A percentile compares a stretch with the other conserved stretches of the same genome.
These are phyloP conservation scores for Urocolius indicus DNA, from an alignment of 2,113 vertebrate genomes.

Conservation along the genomic window DNA sequence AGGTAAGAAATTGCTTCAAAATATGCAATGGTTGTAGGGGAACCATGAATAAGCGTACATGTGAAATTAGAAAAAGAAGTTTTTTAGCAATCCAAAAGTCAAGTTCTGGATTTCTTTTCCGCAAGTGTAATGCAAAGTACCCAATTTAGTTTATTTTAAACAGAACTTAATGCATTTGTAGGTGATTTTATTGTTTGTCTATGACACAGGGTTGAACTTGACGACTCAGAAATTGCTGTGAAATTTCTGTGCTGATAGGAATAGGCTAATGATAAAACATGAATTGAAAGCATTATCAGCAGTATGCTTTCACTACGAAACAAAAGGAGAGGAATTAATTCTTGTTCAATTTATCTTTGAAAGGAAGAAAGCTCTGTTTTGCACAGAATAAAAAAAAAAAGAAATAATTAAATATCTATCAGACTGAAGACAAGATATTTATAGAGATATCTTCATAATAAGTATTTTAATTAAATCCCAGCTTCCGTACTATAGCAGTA, in stretches of 20 bases:
- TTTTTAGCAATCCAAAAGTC: not conserved
- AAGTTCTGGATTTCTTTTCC: not conserved
- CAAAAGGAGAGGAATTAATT: not conserved
- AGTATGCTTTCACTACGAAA: not conserved
- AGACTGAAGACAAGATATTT: conserved; percentile 4
- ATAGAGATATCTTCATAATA: not conserved
- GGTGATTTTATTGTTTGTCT: not conserved
- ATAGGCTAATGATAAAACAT: not conserved
- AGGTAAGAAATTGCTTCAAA: not conserved
- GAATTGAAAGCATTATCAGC: not conserved
- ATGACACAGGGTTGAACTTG: not conserved
- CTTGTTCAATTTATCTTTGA: not conserved
- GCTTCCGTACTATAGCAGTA: not conserved
- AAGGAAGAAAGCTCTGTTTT: not conserved
- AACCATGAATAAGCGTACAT: not conserved
- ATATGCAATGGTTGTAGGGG: rapidly evolving
- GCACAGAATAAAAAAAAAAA: not conserved
- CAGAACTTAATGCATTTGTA: not conserved
- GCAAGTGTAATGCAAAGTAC: not conserved
- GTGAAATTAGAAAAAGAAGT: not conserved
- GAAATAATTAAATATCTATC: not conserved
- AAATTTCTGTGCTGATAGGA: not conserved
- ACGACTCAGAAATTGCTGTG: not conserved
- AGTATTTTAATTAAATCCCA: conserved; percentile 19
- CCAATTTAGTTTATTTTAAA: not conserved